These are phyloP conservation scores for Trichomycterus rosablanca DNA, from an alignment of 2,113 vertebrate species.

Conservation along the genomic window DNA sequence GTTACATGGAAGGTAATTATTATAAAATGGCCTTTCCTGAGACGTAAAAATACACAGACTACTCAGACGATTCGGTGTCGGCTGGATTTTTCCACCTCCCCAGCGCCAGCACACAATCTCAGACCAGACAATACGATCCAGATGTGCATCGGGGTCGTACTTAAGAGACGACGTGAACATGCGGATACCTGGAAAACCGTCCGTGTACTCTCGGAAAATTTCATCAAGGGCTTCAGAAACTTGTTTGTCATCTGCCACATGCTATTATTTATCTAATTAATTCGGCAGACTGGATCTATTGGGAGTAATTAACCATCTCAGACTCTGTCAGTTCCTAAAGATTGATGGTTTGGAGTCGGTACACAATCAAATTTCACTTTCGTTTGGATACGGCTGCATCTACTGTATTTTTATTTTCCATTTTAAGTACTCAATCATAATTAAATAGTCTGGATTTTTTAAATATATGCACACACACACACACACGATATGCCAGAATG, in stretches of 20 bases:
- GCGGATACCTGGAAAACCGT: background rate
- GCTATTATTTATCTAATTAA: background rate
- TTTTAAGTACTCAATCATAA: no score
- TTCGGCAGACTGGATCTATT: background rate
- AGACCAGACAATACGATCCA: constrained; percentile 59
- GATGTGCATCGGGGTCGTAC: constrained; percentile 57
- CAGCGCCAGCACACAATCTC: constrained; percentile 59
- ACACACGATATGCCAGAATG: no score
- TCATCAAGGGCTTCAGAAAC: background rate
- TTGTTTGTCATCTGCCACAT: background rate
- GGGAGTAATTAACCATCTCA: no score
- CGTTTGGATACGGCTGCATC: no score
- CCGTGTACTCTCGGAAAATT: no score
- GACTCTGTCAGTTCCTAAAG: no score
- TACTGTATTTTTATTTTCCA: no score
- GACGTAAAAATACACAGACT: constrained; percentile 40
- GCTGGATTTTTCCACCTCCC: constrained; percentile 65
- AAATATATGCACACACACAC: no score
- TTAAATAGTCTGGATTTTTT: no score
- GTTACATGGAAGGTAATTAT: constrained; percentile 43
- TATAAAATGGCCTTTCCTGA: constrained; percentile 40
- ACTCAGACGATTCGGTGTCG: constrained; percentile 63
- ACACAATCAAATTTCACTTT: no score
- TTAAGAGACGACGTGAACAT: constrained; percentile 27
- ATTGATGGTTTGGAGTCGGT: no score